Conservation (phyloP, 2,113 vertebrate genomes). For the Pavo muticus region DNA sequence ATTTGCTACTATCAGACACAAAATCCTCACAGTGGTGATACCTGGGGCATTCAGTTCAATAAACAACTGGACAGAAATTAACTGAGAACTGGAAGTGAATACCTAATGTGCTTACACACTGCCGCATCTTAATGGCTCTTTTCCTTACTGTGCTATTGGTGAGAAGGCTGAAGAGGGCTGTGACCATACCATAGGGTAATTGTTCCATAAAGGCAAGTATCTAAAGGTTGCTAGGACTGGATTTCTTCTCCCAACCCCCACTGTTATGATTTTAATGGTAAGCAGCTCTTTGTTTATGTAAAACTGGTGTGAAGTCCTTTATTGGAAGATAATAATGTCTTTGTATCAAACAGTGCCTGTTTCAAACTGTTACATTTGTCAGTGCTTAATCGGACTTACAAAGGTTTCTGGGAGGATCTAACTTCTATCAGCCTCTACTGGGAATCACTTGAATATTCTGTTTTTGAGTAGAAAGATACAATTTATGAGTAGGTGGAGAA, state of each 20-base stretch:
- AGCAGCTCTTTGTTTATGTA: slow-evolving; percentile 36
- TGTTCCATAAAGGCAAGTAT: background rate
- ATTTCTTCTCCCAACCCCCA: background rate
- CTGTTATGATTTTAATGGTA: slow-evolving; percentile 47
- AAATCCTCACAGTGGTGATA: background rate
- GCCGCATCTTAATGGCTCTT: background rate
- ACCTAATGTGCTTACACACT: background rate
- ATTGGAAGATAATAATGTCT: slow-evolving; percentile 13
- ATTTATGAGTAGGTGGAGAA: slow-evolving; percentile 34
- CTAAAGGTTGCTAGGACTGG: background rate
- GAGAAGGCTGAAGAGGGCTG: background rate
- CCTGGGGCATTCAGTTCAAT: background rate
- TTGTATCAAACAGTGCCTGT: slow-evolving; percentile 33
- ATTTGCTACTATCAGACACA: background rate
- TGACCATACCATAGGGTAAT: background rate
- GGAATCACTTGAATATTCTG: background rate
- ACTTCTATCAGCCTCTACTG: background rate
- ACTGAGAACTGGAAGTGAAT: background rate
- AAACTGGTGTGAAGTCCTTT: background rate
- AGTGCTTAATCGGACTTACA: slow-evolving; percentile 5
- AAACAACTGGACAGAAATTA: background rate
- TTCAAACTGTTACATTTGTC: slow-evolving; percentile 29
- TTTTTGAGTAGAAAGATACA: background rate
- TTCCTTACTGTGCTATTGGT: rapidly evolving
- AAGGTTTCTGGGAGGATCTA: slow-evolving; percentile 15